phyloP scores from a whole-genome alignment of 2,113 vertebrate species.

The Bettongia penicillata region DNA sequence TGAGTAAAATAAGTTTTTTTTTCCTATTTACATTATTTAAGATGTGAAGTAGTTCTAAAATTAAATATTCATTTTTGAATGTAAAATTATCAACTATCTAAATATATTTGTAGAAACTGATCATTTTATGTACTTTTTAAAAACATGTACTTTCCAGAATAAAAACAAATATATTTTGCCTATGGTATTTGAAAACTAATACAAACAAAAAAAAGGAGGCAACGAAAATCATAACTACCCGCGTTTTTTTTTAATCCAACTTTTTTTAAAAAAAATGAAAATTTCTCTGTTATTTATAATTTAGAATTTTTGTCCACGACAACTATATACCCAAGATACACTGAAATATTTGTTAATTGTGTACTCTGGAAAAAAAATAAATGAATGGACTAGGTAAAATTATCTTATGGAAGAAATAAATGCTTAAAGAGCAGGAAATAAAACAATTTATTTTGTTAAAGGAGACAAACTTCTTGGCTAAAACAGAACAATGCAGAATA shows the following conservation, averaged over 20 bases:
- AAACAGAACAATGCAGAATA: neutral
- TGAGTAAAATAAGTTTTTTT: neutral
- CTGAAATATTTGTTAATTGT: neutral
- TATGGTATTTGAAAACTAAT: neutral
- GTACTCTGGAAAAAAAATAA: conserved; percentile 20
- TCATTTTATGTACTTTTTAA: neutral
- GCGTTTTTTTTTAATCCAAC: neutral
- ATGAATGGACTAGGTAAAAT: neutral
- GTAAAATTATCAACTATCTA: neutral
- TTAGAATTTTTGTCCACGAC: conserved; percentile 3
- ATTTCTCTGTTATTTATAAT: neutral
- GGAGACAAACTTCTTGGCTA: neutral
- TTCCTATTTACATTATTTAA: neutral
- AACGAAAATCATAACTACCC: neutral
- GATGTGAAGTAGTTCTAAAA: neutral
- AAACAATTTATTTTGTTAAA: neutral
- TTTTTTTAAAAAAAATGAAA: conserved; percentile 12
- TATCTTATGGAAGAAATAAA: neutral
- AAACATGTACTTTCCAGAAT: neutral
- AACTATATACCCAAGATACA: conserved; percentile 2
- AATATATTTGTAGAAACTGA: neutral
- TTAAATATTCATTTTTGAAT: neutral
- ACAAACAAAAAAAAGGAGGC: neutral
- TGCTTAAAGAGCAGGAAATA: neutral
- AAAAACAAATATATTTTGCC: neutral